Conservation (phyloP, 2,888 invertebrate genomes). For the Lepidochitona cinerea region DNA sequence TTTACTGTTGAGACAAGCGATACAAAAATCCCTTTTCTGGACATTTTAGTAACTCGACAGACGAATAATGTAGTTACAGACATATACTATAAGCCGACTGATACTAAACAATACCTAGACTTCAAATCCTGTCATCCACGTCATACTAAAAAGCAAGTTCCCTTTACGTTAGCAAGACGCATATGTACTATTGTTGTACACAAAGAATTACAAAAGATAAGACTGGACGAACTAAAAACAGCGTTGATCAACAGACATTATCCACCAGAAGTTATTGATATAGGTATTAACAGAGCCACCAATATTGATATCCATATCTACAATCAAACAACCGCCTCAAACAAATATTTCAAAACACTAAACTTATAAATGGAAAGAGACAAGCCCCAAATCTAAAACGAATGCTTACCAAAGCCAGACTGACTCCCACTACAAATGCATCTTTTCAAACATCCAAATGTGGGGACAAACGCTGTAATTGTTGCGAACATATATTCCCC, state of each 20-base stretch:
- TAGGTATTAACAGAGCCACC: not conserved
- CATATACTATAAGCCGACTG: conserved; percentile 19
- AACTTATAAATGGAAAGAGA: too few species aligned
- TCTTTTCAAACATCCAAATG: too few species aligned
- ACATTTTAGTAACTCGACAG: not conserved
- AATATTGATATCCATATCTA: not conserved
- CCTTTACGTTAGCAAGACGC: conserved; percentile 15
- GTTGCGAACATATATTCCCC: too few species aligned
- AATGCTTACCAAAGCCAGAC: too few species aligned
- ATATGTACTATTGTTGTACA: conserved; percentile 16
- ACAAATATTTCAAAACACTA: too few species aligned
- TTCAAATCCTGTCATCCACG: conserved; percentile 22
- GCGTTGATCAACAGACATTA: not conserved
- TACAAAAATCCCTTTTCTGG: conserved; percentile 14
- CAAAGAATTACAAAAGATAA: not conserved
- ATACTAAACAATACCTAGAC: conserved; percentile 18
- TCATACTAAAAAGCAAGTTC: conserved; percentile 15
- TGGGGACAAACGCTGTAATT: too few species aligned
- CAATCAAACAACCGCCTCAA: too few species aligned
- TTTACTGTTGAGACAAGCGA: conserved; percentile 16
- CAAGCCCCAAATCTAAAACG: too few species aligned
- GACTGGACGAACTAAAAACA: not conserved
- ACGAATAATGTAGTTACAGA: conserved; percentile 3
- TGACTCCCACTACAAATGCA: too few species aligned
- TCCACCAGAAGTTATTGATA: not conserved